These are phyloP conservation scores for Dicerorhinus sumatrensis DNA, from an alignment of 2,113 vertebrate species.

Conservation along the genomic window DNA sequence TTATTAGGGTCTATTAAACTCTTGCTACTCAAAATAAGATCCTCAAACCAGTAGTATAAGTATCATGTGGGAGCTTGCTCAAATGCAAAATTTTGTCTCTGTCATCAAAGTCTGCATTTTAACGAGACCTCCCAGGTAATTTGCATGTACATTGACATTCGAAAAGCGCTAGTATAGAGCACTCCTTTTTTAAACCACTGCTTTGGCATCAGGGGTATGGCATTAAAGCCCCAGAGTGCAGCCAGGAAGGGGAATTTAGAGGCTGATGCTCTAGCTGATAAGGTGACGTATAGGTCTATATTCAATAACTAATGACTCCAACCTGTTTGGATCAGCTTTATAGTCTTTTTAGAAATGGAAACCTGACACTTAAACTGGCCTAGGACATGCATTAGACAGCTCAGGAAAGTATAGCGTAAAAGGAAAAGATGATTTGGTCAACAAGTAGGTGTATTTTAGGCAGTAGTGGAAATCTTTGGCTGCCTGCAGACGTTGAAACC, in stretches of 20 bases:
- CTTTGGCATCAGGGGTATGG: not conserved
- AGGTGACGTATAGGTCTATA: not conserved
- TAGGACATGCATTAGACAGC: not conserved
- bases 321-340: not conserved
- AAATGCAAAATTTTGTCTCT: not conserved
- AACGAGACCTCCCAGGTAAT: not conserved
- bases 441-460: not conserved
- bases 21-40: not conserved
- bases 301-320: not conserved
- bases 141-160: not conserved
- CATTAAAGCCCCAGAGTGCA: not conserved
- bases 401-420: not conserved
- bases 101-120: not conserved
- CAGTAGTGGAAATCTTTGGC: not conserved
- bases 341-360: not conserved
- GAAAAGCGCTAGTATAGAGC: not conserved
- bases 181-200: not conserved
- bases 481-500: not conserved
- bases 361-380: not conserved
- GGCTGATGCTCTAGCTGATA: not conserved
- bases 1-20: not conserved
- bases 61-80: constrained; percentile 20
- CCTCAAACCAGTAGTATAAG: not conserved
- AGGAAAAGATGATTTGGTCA: not conserved
- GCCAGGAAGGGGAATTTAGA: not conserved